Base-by-base conservation (phyloP, 2,113 vertebrate species). In the Colaptes auratus region DNA sequence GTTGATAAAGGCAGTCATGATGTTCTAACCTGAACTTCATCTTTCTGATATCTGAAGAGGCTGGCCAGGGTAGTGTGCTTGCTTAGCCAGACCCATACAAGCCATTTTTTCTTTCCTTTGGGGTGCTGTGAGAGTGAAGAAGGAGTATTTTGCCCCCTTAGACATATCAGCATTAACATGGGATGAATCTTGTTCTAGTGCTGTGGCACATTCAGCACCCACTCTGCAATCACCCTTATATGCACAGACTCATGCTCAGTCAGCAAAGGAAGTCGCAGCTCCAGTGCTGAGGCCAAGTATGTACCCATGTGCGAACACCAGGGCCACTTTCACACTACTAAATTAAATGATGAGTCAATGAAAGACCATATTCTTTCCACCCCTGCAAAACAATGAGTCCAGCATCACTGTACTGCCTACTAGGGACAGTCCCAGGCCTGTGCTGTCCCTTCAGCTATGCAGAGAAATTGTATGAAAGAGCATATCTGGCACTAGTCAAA, bases 211-310 rank as follows among this genome's bases (percentile, higher is more conserved):
- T 58, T 69, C 44, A 77, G 9, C 12, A 83, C 23, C 1, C 2
- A 0, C 12, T 70, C 59, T 56, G 55, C 53, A 55, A 35, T n/a
- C 56, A 61, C 0, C 2, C 23, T 48, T 5, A 2, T 31, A 35
- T 64, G 16, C 23, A 8, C 2, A 2, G n/a, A 7, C 14, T 69
- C 13, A 0, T 70, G 31, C 64, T 75, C 7, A 35, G n/a, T 20
- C 27, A 86, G 35, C 12, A 76, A 60, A 78, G 15, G 35, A 59
- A 23, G 18, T 4, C 36, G 39, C 59, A 52, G 36, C 4, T 69
- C 36, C 5, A 5, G 42, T 20, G 33, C 39, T 18, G 50, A 83
- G 24, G 25, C 9, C 46, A 31, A 70, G 19, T 10, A 27, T 23
- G 30, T 39, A 67, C 13, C n/a, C 4, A 1, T n/a, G 10, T 25